Evolutionary conservation across 2,888 invertebrate genomes (phyloP).

Genomic region (Habroteleia sp.): DNA sequence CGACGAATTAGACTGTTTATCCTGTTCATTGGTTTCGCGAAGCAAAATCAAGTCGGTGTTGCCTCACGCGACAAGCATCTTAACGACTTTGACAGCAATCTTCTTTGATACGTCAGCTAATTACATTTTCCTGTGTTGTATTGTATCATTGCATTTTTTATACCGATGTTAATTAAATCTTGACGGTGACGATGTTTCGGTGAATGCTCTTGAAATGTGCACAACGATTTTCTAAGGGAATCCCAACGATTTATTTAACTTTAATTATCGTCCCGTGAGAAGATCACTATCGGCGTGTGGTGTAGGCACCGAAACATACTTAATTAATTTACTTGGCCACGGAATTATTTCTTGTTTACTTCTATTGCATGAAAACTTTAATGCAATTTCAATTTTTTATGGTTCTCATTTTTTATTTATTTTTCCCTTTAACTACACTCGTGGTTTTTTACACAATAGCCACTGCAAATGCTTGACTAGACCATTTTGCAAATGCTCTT

Average conservation of each 20-base stretch:
- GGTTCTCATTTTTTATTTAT: no score
- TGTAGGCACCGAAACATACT: conserved; percentile 36
- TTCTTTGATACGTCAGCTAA: conserved; percentile 43
- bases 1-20: conserved; percentile 21
- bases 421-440: no score
- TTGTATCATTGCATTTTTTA: conserved; percentile 45
- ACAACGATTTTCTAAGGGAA: conserved; percentile 51
- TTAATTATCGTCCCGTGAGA: conserved; percentile 62
- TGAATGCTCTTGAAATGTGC: conserved; percentile 59
- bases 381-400: no score
- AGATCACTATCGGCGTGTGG: conserved; percentile 51
- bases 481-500: conserved; percentile 30
- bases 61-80: conserved; percentile 34
- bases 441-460: no score
- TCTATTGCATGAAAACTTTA: not conserved
- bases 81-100: conserved; percentile 52
- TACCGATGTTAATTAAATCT: conserved; percentile 54
- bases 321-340: conserved; percentile 43
- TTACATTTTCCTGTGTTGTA: conserved; percentile 45
- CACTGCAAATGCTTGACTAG: no score
- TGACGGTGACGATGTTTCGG: conserved; percentile 61
- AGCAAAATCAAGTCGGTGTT: conserved; percentile 15
- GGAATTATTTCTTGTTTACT: conserved; percentile 6
- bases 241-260: conserved; percentile 56
- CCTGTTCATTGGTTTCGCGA: conserved; percentile 25